These are phyloP conservation scores for Hemibagrus wyckioides DNA, from an alignment of 2,113 vertebrate genomes.

Conservation along the genomic window DNA sequence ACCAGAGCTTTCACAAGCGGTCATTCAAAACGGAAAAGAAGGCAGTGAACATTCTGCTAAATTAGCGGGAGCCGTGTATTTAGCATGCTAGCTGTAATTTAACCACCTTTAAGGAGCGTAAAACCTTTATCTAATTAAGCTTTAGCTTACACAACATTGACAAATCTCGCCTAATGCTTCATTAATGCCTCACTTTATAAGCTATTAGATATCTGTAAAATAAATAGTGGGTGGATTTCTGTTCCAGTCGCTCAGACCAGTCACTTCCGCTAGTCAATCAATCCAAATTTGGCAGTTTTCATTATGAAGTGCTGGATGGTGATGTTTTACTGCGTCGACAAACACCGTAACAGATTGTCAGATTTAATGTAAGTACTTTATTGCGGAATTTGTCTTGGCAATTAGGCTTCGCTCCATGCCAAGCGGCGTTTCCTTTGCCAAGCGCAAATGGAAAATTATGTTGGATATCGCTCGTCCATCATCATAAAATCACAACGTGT, in stretches of 20 bases:
- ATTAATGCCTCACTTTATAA: not conserved
- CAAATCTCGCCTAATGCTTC: not conserved
- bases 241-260: not conserved
- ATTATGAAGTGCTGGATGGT: not conserved
- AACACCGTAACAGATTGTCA: not conserved
- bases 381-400: constrained; percentile 8
- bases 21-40: too few species aligned
- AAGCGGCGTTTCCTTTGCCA: not conserved
- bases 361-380: constrained; percentile 1
- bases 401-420: not conserved
- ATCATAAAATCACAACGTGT: not conserved
- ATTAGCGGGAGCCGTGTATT: too few species aligned
- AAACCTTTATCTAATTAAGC: not conserved
- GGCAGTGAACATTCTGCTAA: too few species aligned
- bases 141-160: not conserved
- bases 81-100: not conserved
- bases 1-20: too few species aligned
- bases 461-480: constrained; percentile 1
- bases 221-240: not conserved
- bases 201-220: not conserved
- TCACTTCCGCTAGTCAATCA: constrained; percentile 2
- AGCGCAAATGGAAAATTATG: constrained; percentile 26
- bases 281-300: constrained; percentile 5
- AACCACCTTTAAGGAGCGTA: not conserved
- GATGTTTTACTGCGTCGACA: not conserved